Evolutionary conservation across 1,140 invertebrate genomes (phyloP).

Genomic region (Drosophila nannoptera): DNA sequence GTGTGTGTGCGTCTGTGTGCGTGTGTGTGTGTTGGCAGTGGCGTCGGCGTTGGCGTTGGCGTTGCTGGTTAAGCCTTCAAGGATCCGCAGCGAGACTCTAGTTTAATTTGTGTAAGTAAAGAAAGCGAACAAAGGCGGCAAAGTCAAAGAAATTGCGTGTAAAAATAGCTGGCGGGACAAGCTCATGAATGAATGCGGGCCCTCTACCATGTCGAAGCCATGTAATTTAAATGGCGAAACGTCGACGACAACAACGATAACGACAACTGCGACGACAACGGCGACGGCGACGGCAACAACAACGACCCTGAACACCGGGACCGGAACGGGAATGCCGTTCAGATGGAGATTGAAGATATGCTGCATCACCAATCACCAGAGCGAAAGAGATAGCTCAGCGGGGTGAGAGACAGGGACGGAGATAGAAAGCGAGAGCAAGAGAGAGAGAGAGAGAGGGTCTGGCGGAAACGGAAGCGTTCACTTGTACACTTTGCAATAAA

Average conservation of each 20-base stretch:
- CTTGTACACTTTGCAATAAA: slow-evolving; percentile 57
- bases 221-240: slow-evolving; percentile 58
- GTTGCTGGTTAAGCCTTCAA: slow-evolving; percentile 10
- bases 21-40: background rate
- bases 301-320: background rate
- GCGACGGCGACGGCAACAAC: background rate
- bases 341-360: background rate
- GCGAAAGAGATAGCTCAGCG: background rate
- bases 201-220: slow-evolving; percentile 31
- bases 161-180: slow-evolving; percentile 35
- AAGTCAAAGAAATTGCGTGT: slow-evolving; percentile 40
- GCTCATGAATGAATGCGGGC: slow-evolving; percentile 37
- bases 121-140: slow-evolving; percentile 8
- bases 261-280: background rate
- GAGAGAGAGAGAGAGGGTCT: slow-evolving; percentile 9
- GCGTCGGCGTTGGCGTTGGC: too few species aligned
- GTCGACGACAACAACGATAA: background rate
- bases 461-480: slow-evolving; percentile 66
- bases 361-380: background rate
- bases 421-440: background rate
- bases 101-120: slow-evolving; percentile 67
- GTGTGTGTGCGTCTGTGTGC: background rate
- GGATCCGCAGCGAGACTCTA: slow-evolving; percentile 33
- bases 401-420: background rate
- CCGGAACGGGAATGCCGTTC: slow-evolving; percentile 1